Percentiles rank a stretch among this genome's conserved stretches.
Evolutionary conservation across 2,888 invertebrate genomes (phyloP).

Genomic region (Pocota personata): DNA sequence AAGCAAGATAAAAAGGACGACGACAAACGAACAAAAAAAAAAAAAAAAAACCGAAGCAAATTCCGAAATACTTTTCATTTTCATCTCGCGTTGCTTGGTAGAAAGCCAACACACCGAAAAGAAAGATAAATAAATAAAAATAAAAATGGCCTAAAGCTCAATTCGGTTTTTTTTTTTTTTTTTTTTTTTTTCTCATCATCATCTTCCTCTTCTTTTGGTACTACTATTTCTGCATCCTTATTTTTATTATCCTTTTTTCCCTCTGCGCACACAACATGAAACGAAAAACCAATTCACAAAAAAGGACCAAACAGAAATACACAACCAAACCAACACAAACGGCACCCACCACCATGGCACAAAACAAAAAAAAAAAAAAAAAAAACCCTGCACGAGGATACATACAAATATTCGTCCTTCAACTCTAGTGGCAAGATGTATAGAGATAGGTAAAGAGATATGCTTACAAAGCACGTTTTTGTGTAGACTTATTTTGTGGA

Average conservation of each 20-base stretch:
- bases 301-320: slow-evolving; percentile 30
- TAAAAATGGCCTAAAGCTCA: slow-evolving; percentile 53
- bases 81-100: slow-evolving; percentile 58
- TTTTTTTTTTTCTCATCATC: neutral
- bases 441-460: slow-evolving; percentile 60
- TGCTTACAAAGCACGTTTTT: slow-evolving; percentile 57
- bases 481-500: slow-evolving; percentile 47
- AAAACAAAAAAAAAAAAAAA: slow-evolving; percentile 13
- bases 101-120: slow-evolving; percentile 38
- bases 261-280: slow-evolving; percentile 45
- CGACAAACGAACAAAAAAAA: slow-evolving; percentile 34
- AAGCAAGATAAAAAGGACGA: slow-evolving; percentile 55
- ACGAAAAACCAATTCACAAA: slow-evolving; percentile 60
- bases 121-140: slow-evolving; percentile 13
- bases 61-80: slow-evolving; percentile 67
- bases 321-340: neutral
- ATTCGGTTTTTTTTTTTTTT: neutral
- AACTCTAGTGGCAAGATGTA: slow-evolving; percentile 63
- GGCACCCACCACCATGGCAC: slow-evolving; percentile 1
- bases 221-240: slow-evolving; percentile 29
- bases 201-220: neutral
- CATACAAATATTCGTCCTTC: slow-evolving; percentile 69
- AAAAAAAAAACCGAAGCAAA: slow-evolving; percentile 1
- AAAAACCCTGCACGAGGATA: slow-evolving; percentile 27
- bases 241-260: slow-evolving; percentile 39